These are phyloP conservation scores for Stratiomys singularior DNA, from an alignment of 2,888 invertebrate genomes.

Conservation along the genomic window DNA sequence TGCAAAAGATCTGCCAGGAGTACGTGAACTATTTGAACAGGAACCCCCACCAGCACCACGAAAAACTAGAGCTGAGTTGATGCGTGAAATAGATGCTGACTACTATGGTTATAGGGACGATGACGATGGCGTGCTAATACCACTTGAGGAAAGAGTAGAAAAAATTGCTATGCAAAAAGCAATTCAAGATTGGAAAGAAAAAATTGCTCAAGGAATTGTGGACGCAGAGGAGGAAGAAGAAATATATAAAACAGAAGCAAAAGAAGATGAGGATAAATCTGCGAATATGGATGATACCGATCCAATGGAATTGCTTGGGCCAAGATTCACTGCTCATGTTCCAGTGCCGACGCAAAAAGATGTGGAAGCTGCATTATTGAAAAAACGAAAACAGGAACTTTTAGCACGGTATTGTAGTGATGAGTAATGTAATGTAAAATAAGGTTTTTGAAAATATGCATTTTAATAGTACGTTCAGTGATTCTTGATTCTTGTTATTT, in stretches of 20 bases:
- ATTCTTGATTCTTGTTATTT: background rate
- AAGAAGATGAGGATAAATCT: slow-evolving; percentile 48
- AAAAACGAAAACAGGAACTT: slow-evolving; percentile 91
- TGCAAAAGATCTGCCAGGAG: slow-evolving; percentile 97
- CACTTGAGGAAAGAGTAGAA: slow-evolving; percentile 85
- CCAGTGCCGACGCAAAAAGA: slow-evolving; percentile 95
- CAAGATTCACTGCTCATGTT: slow-evolving; percentile 83
- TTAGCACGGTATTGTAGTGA: slow-evolving; percentile 81
- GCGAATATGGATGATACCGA: slow-evolving; percentile 55
- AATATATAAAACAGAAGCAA: slow-evolving; percentile 73
- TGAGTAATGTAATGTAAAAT: slow-evolving; percentile 63
- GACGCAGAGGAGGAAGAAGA: slow-evolving; percentile 76
- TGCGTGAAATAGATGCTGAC: slow-evolving; percentile 98
- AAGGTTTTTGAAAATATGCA: no score
- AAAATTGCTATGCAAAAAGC: slow-evolving; percentile 71
- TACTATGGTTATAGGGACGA: slow-evolving; percentile 99
- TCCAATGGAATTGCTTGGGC: slow-evolving; percentile 65
- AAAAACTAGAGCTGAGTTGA: slow-evolving; percentile 94
- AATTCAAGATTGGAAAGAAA: slow-evolving; percentile 79
- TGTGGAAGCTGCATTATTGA: slow-evolving; percentile 90
- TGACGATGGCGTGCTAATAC: slow-evolving; percentile 94
- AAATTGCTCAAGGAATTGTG: slow-evolving; percentile 68
- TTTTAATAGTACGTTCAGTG: no score
- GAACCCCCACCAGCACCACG: slow-evolving; percentile 90
- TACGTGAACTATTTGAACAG: slow-evolving; percentile 96